phyloP scores from a whole-genome alignment of 2,888 invertebrate species.

The Brenthis daphne region DNA sequence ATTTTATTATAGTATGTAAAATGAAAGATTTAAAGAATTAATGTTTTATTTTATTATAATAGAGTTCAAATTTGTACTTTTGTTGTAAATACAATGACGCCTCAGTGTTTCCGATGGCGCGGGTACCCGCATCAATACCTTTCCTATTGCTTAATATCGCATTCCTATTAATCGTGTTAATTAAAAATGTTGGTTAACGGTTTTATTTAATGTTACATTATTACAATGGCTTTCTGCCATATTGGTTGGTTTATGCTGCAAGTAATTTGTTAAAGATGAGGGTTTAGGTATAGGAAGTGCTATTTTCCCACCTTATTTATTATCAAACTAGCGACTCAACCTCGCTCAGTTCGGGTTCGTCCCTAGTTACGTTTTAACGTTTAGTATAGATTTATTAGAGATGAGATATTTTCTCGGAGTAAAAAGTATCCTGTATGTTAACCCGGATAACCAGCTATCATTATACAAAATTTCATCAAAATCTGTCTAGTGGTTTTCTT shows the following conservation, averaged over 20 bases:
- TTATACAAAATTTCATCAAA: too few relatives aligned
- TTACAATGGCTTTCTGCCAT: conserved; percentile 14
- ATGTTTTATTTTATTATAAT: not conserved
- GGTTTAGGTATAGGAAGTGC: not conserved
- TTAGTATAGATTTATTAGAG: too few relatives aligned
- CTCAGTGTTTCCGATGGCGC: conserved; percentile 47
- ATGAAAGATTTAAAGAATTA: not conserved
- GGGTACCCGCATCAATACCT: conserved; percentile 78
- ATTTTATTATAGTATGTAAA: conserved; percentile 4
- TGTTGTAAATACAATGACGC: not conserved
- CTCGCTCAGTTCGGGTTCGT: too few relatives aligned
- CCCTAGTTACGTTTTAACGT: too few relatives aligned
- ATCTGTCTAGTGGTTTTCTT: too few relatives aligned
- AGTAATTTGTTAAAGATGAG: conserved; percentile 15
- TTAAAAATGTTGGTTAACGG: conserved; percentile 75
- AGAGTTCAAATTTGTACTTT: conserved; percentile 16
- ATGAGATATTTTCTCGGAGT: too few relatives aligned
- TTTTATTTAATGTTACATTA: conserved; percentile 46
- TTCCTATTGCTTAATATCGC: conserved; percentile 73
- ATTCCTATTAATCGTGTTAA: conserved; percentile 71
- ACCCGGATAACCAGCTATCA: too few relatives aligned
- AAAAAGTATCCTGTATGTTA: too few relatives aligned
- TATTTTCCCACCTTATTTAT: too few relatives aligned
- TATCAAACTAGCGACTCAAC: too few relatives aligned
- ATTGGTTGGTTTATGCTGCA: conserved; percentile 18